Conservation (phyloP, 2,888 invertebrate genomes). For the Periphyllus acericola region DNA sequence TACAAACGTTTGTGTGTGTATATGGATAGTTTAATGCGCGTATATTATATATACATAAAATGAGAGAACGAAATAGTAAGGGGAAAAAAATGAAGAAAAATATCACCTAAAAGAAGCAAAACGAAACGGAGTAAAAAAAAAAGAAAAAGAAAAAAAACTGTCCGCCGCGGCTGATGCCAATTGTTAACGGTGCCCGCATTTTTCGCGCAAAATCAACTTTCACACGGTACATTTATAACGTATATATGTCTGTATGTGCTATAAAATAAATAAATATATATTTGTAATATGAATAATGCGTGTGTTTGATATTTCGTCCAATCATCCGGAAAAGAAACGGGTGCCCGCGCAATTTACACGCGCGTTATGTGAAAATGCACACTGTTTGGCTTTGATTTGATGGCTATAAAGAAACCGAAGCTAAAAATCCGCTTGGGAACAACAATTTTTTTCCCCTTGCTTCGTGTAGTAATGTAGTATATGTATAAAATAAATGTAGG, state of each 20-base stretch:
- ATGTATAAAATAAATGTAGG: background rate
- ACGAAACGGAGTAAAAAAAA: slow-evolving; percentile 4
- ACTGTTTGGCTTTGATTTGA: background rate
- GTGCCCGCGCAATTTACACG: slow-evolving; percentile 10
- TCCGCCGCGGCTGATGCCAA: slow-evolving; percentile 1
- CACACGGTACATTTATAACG: slow-evolving; percentile 40
- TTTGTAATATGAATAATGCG: background rate
- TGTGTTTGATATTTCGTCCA: slow-evolving; percentile 27
- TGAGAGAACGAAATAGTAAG: background rate
- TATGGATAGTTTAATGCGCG: background rate
- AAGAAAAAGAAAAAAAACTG: slow-evolving; percentile 23
- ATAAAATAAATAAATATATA: background rate
- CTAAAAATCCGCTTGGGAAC: background rate
- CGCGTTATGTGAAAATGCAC: slow-evolving; percentile 24
- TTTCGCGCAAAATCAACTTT: slow-evolving; percentile 52
- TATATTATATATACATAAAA: background rate
- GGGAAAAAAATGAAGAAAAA: slow-evolving; percentile 25
- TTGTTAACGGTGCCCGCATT: slow-evolving; percentile 42
- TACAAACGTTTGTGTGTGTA: background rate
- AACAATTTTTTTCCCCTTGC: background rate
- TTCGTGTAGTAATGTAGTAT: background rate
- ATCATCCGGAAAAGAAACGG: slow-evolving; percentile 57
- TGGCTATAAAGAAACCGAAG: background rate
- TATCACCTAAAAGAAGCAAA: slow-evolving; percentile 17
- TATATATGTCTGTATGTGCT: background rate